Evolutionary conservation across 2,888 invertebrate genomes (phyloP).

Genomic region (Drosophila paramelanica): DNA sequence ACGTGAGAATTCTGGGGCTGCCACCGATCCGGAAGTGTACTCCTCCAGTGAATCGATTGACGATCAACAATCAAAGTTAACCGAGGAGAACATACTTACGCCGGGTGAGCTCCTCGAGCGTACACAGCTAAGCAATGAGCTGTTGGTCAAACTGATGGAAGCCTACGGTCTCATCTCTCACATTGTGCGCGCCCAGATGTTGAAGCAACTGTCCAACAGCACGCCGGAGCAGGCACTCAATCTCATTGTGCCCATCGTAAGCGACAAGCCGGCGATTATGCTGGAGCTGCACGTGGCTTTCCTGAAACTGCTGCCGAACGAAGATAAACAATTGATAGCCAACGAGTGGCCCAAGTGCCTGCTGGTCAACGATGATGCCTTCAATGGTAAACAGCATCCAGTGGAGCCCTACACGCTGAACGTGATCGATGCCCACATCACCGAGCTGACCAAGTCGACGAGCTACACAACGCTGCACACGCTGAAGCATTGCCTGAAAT

Average conservation of each 20-base stretch:
- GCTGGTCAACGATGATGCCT: constrained; percentile 78
- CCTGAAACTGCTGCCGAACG: constrained; percentile 82
- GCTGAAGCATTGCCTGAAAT: constrained; percentile 83
- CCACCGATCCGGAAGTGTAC: constrained; percentile 69
- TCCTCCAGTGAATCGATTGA: constrained; percentile 76
- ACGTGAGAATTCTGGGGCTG: constrained; percentile 47
- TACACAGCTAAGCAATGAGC: constrained; percentile 74
- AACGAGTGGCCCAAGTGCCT: constrained; percentile 84
- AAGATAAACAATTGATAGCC: constrained; percentile 84
- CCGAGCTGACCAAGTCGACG: constrained; percentile 81
- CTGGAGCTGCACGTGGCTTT: constrained; percentile 83
- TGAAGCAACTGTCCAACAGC: constrained; percentile 79
- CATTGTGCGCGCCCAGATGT: constrained; percentile 82
- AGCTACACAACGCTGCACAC: constrained; percentile 83
- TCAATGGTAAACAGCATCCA: constrained; percentile 82
- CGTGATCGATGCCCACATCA: constrained; percentile 84
- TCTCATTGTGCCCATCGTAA: constrained; percentile 83
- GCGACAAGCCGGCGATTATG: constrained; percentile 82
- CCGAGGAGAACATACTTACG: constrained; percentile 40
- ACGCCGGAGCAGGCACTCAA: constrained; percentile 82
- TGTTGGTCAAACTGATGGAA: constrained; percentile 81
- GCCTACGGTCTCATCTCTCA: constrained; percentile 80
- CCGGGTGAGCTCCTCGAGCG: constrained; percentile 66
- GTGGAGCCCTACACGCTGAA: constrained; percentile 84
- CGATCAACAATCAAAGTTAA: constrained; percentile 61